Evolutionary conservation across 2,113 vertebrate genomes (phyloP).

Genomic region (Pterocles orientalis): DNA sequence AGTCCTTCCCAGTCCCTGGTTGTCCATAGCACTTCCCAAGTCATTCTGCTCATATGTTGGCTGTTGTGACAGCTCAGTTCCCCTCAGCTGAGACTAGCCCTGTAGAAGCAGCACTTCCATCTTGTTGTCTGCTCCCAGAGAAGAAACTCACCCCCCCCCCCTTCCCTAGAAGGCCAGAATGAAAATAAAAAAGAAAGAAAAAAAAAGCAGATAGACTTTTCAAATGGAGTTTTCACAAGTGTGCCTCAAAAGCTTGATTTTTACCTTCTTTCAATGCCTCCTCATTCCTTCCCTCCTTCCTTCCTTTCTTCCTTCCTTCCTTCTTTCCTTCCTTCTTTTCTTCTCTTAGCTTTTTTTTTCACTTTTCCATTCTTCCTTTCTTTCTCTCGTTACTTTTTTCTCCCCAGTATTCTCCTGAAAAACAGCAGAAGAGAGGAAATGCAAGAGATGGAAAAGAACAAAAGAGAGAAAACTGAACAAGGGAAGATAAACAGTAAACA

Average conservation of each 20-base stretch:
- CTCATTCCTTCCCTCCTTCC: neutral
- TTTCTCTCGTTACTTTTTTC: neutral
- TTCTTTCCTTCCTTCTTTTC: neutral
- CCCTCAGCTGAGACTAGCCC: rapidly evolving
- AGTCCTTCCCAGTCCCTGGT: neutral
- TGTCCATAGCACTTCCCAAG: neutral
- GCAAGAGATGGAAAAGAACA: neutral
- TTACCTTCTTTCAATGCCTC: neutral
- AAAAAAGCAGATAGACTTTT: neutral
- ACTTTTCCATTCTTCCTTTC: neutral
- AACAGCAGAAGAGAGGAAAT: neutral
- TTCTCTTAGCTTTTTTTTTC: neutral
- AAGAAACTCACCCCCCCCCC: neutral
- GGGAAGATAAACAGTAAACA: neutral
- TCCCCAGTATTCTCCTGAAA: neutral
- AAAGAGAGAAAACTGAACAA: neutral
- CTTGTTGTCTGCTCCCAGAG: neutral
- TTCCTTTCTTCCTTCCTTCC: neutral
- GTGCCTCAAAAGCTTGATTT: neutral
- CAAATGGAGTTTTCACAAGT: neutral
- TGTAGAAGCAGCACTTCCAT: neutral
- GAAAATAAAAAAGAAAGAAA: neutral
- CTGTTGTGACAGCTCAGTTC: neutral
- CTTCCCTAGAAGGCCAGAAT: neutral
- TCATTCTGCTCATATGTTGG: neutral